Base-by-base conservation (phyloP, 2,888 invertebrate genomes). In the Dicroscelio sp. region DNA sequence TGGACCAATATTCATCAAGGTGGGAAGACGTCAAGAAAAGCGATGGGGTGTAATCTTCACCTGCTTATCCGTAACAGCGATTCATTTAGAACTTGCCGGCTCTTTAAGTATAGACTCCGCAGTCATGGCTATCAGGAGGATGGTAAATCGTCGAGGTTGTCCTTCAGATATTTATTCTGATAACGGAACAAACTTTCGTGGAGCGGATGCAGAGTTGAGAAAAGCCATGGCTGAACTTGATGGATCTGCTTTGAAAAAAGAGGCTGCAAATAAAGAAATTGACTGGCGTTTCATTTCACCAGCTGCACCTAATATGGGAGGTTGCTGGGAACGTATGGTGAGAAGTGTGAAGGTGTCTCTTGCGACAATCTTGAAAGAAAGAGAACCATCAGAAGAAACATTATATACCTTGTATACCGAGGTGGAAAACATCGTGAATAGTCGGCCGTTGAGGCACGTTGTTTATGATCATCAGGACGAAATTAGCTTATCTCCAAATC, bases 21-120 rank as follows among this genome's bases (percentile, higher is more conserved):
- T 93, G 1, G 92, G 91, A 0, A 33, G 92, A 58, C 58, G 91
- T 8, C 60, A 76, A 12, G 94, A 94, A 91, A 94, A 93, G 60
- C 85, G 92, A 14, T 93, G 92, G 88, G 91, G 93, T 93, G 60
- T 85, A 2, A 14, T 94, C 0, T 93, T 94, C 48, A 94, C 92
- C 0, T 94, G 91, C 38, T 60, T 93, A 1, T 93, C 92, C 0
- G 89, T 88, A 14, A 71, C 93, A 30, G 93, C 91, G 0, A 65
- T 94, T 2, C 93, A 94, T 52, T 17, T 94, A 0, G 92, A 94
- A 43, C 17, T 93, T 4, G 91, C 90, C 10, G 17, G 38, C 0
- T 27, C 84, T 10, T 55, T 92, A n/a, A 60, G 79, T 10, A 67
- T 91, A 0, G 90, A 91, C 23, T 90, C 93, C 0, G 67, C 89